Conservation (phyloP, 1,140 invertebrate species). For the Leptinotarsa undecemlineata region DNA sequence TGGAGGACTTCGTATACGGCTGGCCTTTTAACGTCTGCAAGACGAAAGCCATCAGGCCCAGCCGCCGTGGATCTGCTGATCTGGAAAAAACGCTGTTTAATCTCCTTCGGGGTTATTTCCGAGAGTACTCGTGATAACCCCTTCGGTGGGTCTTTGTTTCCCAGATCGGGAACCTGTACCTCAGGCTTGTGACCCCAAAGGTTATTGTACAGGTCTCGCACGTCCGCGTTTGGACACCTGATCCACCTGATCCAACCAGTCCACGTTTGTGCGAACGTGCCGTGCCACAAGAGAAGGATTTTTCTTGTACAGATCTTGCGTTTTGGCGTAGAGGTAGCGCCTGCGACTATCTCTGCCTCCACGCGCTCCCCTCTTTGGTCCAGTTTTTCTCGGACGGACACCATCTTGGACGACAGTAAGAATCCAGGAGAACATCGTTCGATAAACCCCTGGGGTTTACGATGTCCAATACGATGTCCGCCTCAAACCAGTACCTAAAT, state of each 20-base stretch:
- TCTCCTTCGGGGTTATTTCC: not conserved
- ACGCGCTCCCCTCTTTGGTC: not conserved
- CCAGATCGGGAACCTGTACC: not conserved
- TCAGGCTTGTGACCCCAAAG: constrained; percentile 5
- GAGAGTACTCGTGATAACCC: not conserved
- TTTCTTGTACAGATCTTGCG: constrained; percentile 24
- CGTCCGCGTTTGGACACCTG: not conserved
- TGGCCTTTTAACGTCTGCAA: not conserved
- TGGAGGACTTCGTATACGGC: constrained; percentile 13
- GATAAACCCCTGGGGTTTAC: not conserved
- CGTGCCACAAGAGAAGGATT: constrained; percentile 15
- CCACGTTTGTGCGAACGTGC: no score
- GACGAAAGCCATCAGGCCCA: constrained; percentile 12
- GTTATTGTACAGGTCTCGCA: constrained; percentile 3
- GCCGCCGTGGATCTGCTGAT: constrained; percentile 1
- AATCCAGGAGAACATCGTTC: not conserved
- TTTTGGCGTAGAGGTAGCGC: not conserved
- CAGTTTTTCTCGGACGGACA: not conserved
- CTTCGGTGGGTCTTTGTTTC: not conserved
- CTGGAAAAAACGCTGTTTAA: not conserved
- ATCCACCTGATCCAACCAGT: no score
- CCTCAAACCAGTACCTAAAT: not conserved
- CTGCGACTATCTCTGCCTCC: not conserved
- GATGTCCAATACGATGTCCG: no score
- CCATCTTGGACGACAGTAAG: not conserved